phyloP scores from a whole-genome alignment of 2,797 vertebrate species.

The Leptatherina wallacei region DNA sequence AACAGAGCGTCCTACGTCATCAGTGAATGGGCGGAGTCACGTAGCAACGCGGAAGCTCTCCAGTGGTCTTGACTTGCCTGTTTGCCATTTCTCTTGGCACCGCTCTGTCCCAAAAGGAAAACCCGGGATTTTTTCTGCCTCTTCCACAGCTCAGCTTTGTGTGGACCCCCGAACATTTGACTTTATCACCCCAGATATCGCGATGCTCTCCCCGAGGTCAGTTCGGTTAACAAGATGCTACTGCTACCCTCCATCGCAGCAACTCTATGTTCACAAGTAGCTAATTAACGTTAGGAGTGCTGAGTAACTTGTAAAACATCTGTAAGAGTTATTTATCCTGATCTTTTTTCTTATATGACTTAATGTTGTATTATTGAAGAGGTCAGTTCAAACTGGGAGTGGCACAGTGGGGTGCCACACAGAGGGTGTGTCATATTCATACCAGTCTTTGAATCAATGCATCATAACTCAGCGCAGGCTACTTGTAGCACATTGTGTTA shows the following conservation, averaged over 20 bases:
- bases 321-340: background rate
- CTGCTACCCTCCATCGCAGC: background rate
- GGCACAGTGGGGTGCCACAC: background rate
- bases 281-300: accelerated
- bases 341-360: accelerated
- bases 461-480: background rate
- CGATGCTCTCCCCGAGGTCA: slow-evolving; percentile 75
- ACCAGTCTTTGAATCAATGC: background rate
- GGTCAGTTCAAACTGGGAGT: background rate
- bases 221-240: slow-evolving; percentile 2
- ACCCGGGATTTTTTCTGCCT: accelerated
- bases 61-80: background rate
- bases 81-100: background rate
- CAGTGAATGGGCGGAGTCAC: slow-evolving; percentile 17
- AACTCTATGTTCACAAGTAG: background rate
- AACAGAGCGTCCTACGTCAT: slow-evolving; percentile 8
- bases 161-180: background rate
- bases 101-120: background rate
- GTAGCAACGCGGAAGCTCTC: slow-evolving; percentile 30
- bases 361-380: background rate
- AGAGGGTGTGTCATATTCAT: slow-evolving; percentile 34
- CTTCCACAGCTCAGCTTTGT: accelerated
- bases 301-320: background rate
- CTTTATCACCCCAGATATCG: background rate
- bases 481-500: background rate